A percentile compares a stretch with the other conserved stretches of the same genome.
phyloP scores from a whole-genome alignment of 2,113 vertebrate genomes.

The Otus sunia region DNA sequence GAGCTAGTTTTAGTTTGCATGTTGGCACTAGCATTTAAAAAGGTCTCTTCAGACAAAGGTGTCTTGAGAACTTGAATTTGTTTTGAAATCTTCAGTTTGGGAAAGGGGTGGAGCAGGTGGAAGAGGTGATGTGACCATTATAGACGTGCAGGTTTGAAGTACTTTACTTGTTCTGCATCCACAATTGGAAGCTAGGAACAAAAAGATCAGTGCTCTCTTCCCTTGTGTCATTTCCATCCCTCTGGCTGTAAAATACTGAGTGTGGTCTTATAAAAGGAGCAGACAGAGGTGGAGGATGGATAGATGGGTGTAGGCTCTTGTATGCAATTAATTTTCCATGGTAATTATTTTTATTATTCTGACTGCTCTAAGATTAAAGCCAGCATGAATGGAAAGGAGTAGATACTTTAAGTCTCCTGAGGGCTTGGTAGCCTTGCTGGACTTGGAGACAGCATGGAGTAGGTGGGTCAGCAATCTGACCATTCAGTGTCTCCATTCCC shows the following conservation, averaged over 20 bases:
- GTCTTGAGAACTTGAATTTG: background rate
- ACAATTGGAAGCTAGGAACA: background rate
- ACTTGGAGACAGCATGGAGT: background rate
- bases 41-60: background rate
- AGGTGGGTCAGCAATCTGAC: background rate
- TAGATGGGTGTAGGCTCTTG: background rate
- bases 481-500: background rate
- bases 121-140: background rate
- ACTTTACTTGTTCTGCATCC: background rate
- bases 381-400: background rate
- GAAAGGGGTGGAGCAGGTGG: background rate
- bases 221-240: background rate
- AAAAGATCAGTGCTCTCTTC: background rate
- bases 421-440: background rate
- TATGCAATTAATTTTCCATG: background rate
- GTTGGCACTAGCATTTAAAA: background rate
- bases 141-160: background rate
- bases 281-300: background rate
- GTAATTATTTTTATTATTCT: conserved; percentile 30
- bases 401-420: background rate
- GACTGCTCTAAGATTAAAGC: background rate
- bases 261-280: background rate
- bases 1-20: background rate
- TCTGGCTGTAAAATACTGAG: background rate
- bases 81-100: background rate